A percentile compares a stretch with the other conserved stretches of the same genome.
Conservation (phyloP, 2,113 vertebrate species). For the Procapra przewalskii region DNA sequence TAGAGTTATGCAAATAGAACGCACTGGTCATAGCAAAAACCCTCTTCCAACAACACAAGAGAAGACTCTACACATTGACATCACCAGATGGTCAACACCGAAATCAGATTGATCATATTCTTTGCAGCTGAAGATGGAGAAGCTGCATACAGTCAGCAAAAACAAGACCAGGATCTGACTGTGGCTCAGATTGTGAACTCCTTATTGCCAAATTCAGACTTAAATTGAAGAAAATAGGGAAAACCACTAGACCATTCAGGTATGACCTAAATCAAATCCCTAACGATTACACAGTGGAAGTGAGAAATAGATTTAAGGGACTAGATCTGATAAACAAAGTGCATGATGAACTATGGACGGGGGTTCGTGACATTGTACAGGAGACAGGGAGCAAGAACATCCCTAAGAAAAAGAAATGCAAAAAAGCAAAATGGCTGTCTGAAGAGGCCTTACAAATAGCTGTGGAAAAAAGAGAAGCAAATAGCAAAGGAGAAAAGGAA, state of each 20-base stretch:
- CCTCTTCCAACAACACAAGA: too few species aligned
- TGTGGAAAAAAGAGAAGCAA: neutral
- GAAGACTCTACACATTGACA: too few species aligned
- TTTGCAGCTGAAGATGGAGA: too few species aligned
- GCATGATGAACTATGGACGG: fast-evolving
- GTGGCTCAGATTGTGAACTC: too few species aligned
- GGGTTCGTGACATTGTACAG: neutral
- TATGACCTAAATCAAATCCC: neutral
- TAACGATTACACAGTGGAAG: neutral
- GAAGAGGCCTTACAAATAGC: neutral
- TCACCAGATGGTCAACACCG: too few species aligned
- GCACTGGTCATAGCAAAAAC: too few species aligned
- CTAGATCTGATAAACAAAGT: too few species aligned
- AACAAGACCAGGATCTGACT: too few species aligned
- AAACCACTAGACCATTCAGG: neutral
- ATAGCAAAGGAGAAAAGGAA: neutral
- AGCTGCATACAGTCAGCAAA: too few species aligned
- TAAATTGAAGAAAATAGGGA: neutral
- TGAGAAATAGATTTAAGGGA: too few species aligned
- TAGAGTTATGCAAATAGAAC: too few species aligned
- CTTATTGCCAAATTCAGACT: neutral
- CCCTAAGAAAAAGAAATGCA: neutral
- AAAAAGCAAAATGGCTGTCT: neutral
- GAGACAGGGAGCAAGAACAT: neutral
- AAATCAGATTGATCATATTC: too few species aligned